phyloP scores from a whole-genome alignment of 2,888 invertebrate species.

The Callyntrura guangdongensis region DNA sequence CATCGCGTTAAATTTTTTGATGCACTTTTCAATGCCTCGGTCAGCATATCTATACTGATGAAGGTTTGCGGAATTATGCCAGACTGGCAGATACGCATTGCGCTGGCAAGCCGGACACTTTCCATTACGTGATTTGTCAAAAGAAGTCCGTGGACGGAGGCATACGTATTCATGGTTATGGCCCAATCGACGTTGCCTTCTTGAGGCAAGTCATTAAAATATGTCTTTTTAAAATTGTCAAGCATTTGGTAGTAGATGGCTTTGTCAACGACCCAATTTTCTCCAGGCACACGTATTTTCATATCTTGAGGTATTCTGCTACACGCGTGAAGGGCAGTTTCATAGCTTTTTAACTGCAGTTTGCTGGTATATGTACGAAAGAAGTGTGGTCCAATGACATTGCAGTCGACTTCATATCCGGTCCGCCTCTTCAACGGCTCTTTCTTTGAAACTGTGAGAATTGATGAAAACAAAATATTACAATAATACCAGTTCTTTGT shows the following conservation, averaged over 20 bases:
- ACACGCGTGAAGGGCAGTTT: constrained; percentile 67
- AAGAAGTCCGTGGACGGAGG: constrained; percentile 76
- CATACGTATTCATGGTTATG: constrained; percentile 76
- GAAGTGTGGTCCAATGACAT: constrained; percentile 78
- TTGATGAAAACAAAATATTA: too few relatives aligned
- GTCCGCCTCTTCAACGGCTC: constrained; percentile 62
- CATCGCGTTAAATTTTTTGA: constrained; percentile 6
- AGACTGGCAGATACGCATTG: constrained; percentile 71
- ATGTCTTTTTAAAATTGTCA: constrained; percentile 74
- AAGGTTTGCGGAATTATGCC: constrained; percentile 78
- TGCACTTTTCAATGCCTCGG: constrained; percentile 45
- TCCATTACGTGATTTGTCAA: constrained; percentile 81
- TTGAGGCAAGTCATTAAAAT: constrained; percentile 72
- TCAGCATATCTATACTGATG: constrained; percentile 66
- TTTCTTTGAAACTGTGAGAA: constrained; percentile 41
- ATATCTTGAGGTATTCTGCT: constrained; percentile 53
- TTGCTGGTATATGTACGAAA: constrained; percentile 71
- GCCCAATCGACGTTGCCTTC: constrained; percentile 80
- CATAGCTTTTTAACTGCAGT: constrained; percentile 69
- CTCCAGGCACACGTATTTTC: constrained; percentile 1
- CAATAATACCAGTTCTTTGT: too few relatives aligned
- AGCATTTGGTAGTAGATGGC: constrained; percentile 80
- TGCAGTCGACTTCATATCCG: constrained; percentile 75
- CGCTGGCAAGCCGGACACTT: constrained; percentile 75
- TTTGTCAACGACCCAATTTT: constrained; percentile 80